phyloP scores from a whole-genome alignment of 1,140 invertebrate species.

The Sycobia sp. region DNA sequence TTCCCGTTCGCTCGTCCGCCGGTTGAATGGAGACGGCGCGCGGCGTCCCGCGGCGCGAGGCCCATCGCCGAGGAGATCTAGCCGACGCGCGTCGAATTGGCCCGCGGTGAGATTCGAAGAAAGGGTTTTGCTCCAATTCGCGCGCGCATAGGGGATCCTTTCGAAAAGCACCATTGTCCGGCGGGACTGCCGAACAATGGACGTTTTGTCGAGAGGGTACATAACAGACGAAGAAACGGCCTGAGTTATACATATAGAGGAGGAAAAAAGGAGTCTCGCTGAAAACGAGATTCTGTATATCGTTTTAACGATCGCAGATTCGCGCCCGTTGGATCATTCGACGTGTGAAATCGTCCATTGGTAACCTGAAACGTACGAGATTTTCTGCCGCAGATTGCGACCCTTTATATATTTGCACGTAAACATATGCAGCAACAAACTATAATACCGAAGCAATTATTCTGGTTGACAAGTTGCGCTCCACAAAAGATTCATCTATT shows the following conservation, averaged over 20 bases:
- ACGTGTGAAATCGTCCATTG: slow-evolving; percentile 29
- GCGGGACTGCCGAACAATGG: slow-evolving; percentile 22
- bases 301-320: slow-evolving; percentile 29
- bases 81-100: slow-evolving; percentile 34
- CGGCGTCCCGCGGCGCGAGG: slow-evolving; percentile 42
- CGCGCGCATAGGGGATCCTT: slow-evolving; percentile 39
- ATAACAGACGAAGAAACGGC: no score
- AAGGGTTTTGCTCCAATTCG: slow-evolving; percentile 47
- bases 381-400: slow-evolving; percentile 10
- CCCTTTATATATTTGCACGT: slow-evolving; percentile 20
- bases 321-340: slow-evolving; percentile 24
- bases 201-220: neutral
- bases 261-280: slow-evolving; percentile 26
- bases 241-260: slow-evolving; percentile 30
- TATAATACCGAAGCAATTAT: no score
- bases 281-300: slow-evolving; percentile 37
- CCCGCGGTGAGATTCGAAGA: slow-evolving; percentile 37
- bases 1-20: slow-evolving; percentile 33
- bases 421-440: slow-evolving; percentile 5
- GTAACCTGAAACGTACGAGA: slow-evolving; percentile 16
- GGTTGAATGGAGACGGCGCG: no score
- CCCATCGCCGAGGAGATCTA: slow-evolving; percentile 32
- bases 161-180: slow-evolving; percentile 39
- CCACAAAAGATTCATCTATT: no score
- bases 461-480: no score